These are phyloP conservation scores for Idaea aversata DNA, from an alignment of 2,888 invertebrate genomes.

Conservation along the genomic window DNA sequence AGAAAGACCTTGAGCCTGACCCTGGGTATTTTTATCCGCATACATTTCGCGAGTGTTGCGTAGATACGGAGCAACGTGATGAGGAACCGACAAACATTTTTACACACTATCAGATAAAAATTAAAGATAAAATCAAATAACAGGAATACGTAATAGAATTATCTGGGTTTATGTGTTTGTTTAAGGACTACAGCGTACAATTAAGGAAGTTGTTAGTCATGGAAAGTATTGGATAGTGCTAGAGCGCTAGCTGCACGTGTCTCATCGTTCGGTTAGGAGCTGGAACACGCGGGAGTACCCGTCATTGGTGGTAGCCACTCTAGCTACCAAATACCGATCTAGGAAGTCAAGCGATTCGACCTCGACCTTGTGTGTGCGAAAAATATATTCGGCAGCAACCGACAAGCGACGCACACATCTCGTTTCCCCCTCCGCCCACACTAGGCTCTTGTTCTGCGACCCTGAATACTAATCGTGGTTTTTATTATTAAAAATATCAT, in stretches of 20 bases:
- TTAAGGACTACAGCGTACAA: conserved; percentile 14
- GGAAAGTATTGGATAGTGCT: neutral
- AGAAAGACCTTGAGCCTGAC: conserved; percentile 75
- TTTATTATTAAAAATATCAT: neutral
- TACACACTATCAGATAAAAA: conserved; percentile 44
- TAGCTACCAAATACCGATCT: conserved; percentile 52
- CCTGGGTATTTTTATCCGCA: conserved; percentile 78
- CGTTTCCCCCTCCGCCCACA: conserved; percentile 32
- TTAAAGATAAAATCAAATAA: conserved; percentile 35
- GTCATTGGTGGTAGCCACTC: conserved; percentile 36
- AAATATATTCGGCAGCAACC: conserved; percentile 64
- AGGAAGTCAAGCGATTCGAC: conserved; percentile 75
- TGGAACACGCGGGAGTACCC: conserved; percentile 18
- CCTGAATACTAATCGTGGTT: conserved; percentile 4
- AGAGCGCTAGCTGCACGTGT: neutral
- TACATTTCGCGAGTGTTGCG: conserved; percentile 68
- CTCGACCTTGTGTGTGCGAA: conserved; percentile 76
- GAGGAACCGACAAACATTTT: conserved; percentile 50
- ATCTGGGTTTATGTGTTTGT: conserved; percentile 21
- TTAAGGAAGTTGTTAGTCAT: conserved; percentile 9
- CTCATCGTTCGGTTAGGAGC: too few species aligned
- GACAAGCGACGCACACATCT: conserved; percentile 36
- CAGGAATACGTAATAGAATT: conserved; percentile 22
- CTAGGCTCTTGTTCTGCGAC: conserved; percentile 17
- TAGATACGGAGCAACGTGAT: conserved; percentile 55